phyloP scores from a whole-genome alignment of 2,888 invertebrate species.

The Pomacea canaliculata region DNA sequence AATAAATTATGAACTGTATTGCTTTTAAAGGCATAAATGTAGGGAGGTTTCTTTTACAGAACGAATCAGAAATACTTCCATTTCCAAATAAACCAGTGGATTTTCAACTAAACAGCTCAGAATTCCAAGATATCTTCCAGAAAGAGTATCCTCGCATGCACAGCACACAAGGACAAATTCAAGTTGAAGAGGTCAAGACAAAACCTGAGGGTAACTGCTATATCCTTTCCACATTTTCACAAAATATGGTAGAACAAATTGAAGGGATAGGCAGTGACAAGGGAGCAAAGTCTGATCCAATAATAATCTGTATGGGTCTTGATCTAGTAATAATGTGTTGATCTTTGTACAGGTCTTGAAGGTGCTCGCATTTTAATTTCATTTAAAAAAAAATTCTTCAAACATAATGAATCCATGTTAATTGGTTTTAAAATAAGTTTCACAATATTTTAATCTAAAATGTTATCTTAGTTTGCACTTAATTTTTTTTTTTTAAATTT shows the following conservation, averaged over 20 bases:
- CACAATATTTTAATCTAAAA: too few species aligned
- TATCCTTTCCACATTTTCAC: background rate
- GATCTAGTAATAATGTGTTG: too few species aligned
- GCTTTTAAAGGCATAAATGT: too few species aligned
- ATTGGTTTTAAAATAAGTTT: background rate
- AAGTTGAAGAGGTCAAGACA: slow-evolving; percentile 27
- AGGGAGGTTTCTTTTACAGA: slow-evolving; percentile 42
- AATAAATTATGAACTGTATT: too few species aligned
- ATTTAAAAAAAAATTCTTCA: background rate
- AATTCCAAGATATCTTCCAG: slow-evolving; percentile 43
- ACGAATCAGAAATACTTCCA: slow-evolving; percentile 65
- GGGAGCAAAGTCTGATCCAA: too few species aligned
- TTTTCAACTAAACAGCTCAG: slow-evolving; percentile 51
- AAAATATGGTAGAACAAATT: background rate
- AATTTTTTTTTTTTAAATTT: too few species aligned
- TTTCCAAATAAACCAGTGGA: slow-evolving; percentile 63
- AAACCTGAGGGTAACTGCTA: slow-evolving; percentile 25
- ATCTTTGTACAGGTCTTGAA: too few species aligned
- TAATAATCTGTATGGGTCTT: too few species aligned
- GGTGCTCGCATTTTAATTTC: too few species aligned
- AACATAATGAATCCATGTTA: background rate
- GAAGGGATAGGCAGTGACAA: too few species aligned
- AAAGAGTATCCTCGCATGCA: slow-evolving; percentile 48
- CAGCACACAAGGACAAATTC: slow-evolving; percentile 10
- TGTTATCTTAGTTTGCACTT: too few species aligned